A percentile compares a stretch with the other conserved stretches of the same genome.
These are phyloP conservation scores for Cyanocitta stelleri DNA, from an alignment of 2,113 vertebrate species.

Conservation along the genomic window DNA sequence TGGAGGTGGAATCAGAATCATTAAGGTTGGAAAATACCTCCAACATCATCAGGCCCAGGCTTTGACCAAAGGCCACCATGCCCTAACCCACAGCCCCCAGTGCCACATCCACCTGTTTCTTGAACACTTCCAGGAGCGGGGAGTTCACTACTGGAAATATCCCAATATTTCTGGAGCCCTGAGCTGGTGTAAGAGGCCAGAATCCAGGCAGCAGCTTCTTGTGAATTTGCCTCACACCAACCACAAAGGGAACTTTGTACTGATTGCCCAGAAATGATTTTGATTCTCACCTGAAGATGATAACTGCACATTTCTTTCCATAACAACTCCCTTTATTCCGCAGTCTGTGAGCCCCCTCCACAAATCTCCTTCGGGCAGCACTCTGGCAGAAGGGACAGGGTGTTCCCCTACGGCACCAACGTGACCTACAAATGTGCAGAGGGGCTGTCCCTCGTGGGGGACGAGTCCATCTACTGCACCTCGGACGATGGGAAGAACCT, in stretches of 20 bases:
- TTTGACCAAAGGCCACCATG: not conserved
- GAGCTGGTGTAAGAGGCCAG: not conserved
- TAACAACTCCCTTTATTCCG: not conserved
- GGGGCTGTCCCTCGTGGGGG: constrained; percentile 10
- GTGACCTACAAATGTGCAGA: not conserved
- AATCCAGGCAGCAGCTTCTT: not conserved
- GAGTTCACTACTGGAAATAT: not conserved
- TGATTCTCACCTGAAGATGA: not conserved
- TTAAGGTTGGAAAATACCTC: not conserved
- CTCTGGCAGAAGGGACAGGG: fast-evolving
- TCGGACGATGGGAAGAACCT: not conserved
- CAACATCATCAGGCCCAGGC: not conserved
- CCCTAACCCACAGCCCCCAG: not conserved
- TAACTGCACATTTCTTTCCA: fast-evolving
- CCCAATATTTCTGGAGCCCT: not conserved
- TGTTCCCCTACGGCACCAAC: not conserved
- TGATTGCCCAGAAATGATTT: not conserved
- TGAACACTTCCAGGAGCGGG: not conserved
- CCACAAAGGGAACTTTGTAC: fast-evolving
- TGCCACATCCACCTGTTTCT: not conserved
- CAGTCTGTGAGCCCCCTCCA: not conserved
- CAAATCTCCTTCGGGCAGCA: fast-evolving
- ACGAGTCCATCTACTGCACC: not conserved
- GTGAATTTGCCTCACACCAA: fast-evolving
- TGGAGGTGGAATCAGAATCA: not conserved